Conservation (phyloP, 2,888 invertebrate species). For the Biston stratarius region DNA sequence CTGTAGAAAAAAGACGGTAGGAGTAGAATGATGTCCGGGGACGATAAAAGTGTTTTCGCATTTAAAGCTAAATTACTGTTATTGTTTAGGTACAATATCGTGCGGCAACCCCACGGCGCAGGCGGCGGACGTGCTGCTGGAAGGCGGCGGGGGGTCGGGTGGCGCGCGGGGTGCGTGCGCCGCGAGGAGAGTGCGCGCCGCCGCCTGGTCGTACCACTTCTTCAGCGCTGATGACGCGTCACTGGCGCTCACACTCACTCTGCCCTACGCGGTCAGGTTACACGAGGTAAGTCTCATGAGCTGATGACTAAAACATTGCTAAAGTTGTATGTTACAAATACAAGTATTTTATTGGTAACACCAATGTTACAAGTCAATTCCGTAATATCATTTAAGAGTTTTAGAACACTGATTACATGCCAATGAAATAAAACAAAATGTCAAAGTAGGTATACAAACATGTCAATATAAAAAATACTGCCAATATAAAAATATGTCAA, state of each 20-base stretch:
- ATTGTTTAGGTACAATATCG: constrained; percentile 87
- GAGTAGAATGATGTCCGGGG: no score
- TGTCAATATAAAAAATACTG: no score
- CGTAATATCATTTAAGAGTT: no score
- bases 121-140: constrained; percentile 95
- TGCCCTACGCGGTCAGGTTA: constrained; percentile 95
- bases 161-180: constrained; percentile 89
- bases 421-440: no score
- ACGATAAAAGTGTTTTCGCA: not conserved
- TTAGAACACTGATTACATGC: no score
- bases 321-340: no score
- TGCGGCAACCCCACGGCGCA: constrained; percentile 95
- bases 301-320: no score
- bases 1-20: no score
- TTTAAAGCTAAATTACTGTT: not conserved
- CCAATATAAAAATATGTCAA: no score
- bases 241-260: constrained; percentile 93
- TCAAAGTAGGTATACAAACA: no score
- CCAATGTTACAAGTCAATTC: no score
- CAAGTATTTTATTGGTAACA: no score
- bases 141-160: constrained; percentile 82
- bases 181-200: constrained; percentile 93
- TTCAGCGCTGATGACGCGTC: constrained; percentile 94
- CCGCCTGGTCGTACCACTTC: constrained; percentile 98
- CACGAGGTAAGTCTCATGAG: constrained; percentile 84